A percentile compares a stretch with the other conserved stretches of the same genome.
Evolutionary conservation across 2,113 vertebrate species (phyloP).

Genomic region (Brachirus orientalis): DNA sequence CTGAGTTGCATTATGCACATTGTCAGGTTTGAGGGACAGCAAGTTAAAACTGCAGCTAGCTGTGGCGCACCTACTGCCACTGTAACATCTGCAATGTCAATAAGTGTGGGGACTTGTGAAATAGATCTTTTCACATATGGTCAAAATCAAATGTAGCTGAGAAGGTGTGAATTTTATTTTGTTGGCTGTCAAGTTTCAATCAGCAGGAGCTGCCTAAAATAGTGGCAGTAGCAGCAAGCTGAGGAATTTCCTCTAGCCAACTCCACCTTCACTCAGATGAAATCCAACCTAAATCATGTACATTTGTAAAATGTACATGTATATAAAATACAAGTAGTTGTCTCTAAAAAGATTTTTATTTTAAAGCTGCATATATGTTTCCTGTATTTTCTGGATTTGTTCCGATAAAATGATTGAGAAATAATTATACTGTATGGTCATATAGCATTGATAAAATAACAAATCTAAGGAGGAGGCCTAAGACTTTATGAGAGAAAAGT

Average conservation of each 20-base stretch:
- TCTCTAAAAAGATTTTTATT: too few species aligned
- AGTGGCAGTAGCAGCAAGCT: too few species aligned
- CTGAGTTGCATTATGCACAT: not conserved
- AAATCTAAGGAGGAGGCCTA: too few species aligned
- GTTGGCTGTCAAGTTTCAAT: not conserved
- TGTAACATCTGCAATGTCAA: not conserved
- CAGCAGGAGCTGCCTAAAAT: not conserved
- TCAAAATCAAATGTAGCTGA: not conserved
- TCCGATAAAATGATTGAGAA: too few species aligned
- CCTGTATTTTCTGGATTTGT: too few species aligned
- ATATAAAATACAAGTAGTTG: too few species aligned
- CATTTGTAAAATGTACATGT: too few species aligned
- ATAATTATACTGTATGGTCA: too few species aligned
- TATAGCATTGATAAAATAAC: too few species aligned
- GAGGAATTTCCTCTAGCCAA: not conserved
- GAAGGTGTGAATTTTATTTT: not conserved
- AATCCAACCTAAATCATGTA: not conserved
- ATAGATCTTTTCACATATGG: not conserved
- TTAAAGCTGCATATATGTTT: too few species aligned
- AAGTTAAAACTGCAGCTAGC: not conserved
- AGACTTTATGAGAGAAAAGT: too few species aligned
- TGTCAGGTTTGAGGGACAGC: not conserved
- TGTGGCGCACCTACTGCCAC: not conserved
- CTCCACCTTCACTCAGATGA: not conserved
- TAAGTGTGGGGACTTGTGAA: not conserved